Conservation (phyloP, 2,113 vertebrate species). For the Osmerus eperlanus region DNA sequence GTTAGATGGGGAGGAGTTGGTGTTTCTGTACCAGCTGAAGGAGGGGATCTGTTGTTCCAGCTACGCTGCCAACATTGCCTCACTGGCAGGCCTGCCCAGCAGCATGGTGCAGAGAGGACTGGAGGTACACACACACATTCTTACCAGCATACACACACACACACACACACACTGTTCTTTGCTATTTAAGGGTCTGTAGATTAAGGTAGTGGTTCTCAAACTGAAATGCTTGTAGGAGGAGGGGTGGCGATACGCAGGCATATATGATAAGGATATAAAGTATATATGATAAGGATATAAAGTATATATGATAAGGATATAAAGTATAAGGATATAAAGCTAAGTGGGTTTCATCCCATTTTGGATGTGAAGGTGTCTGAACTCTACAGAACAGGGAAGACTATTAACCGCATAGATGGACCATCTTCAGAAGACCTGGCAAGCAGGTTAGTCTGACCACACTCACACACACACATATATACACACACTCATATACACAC, state of each 20-base stretch:
- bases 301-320: too few relatives aligned
- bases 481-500: background rate
- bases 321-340: background rate
- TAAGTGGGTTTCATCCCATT: background rate
- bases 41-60: constrained; percentile 84
- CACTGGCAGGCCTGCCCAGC: constrained; percentile 83
- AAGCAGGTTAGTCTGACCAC: background rate
- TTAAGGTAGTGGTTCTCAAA: too few relatives aligned
- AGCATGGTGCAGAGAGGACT: constrained; percentile 81
- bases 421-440: background rate
- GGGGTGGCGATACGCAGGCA: too few relatives aligned
- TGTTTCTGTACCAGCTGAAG: constrained; percentile 92
- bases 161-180: background rate
- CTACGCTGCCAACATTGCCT: constrained; percentile 89
- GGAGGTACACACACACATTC: constrained; percentile 70
- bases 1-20: constrained; percentile 85
- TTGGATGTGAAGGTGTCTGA: background rate
- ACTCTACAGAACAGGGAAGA: constrained; percentile 1
- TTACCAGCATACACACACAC: background rate
- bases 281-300: too few relatives aligned
- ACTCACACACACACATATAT: background rate
- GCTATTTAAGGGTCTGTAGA: too few relatives aligned
- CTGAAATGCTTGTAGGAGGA: background rate
- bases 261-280: too few relatives aligned
- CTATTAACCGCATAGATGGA: background rate